phyloP scores from a whole-genome alignment of 2,113 vertebrate species.

The Heptranchias perlo region DNA sequence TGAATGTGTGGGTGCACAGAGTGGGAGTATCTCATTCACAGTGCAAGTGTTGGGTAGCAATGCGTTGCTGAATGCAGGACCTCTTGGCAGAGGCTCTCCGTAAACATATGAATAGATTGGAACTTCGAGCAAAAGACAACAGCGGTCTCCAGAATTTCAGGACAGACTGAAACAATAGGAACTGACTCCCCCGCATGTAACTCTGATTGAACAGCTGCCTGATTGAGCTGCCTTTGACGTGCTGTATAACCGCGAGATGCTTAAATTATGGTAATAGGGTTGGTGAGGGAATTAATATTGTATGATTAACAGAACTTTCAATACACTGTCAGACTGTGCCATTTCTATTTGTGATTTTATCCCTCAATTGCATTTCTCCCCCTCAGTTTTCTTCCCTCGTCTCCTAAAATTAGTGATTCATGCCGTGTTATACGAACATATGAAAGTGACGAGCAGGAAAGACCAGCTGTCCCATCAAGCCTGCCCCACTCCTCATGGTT shows the following conservation, averaged over 20 bases:
- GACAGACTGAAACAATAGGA: not conserved
- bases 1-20: not conserved
- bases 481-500: not conserved
- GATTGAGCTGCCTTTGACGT: not conserved
- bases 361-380: not conserved
- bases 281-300: not conserved
- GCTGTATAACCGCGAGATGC: constrained; percentile 5
- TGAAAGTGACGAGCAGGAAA: not conserved
- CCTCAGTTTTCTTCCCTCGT: not conserved
- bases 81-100: not conserved
- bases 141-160: not conserved
- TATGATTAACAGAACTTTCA: not conserved
- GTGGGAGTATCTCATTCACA: constrained; percentile 17
- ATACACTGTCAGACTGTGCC: not conserved
- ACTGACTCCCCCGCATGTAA: not conserved
- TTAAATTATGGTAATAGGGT: constrained; percentile 15
- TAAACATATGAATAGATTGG: not conserved
- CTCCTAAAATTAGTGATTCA: too few species aligned
- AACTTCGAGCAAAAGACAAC: not conserved
- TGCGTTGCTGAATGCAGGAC: not conserved
- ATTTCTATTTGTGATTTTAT: not conserved
- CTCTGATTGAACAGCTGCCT: not conserved
- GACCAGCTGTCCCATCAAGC: not conserved
- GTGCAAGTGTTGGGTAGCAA: not conserved
- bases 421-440: too few species aligned